Evolutionary conservation across 2,888 invertebrate genomes (phyloP), one percentile per base, ranked within the genome.

Genomic region (Drosophila koepferae): DNA sequence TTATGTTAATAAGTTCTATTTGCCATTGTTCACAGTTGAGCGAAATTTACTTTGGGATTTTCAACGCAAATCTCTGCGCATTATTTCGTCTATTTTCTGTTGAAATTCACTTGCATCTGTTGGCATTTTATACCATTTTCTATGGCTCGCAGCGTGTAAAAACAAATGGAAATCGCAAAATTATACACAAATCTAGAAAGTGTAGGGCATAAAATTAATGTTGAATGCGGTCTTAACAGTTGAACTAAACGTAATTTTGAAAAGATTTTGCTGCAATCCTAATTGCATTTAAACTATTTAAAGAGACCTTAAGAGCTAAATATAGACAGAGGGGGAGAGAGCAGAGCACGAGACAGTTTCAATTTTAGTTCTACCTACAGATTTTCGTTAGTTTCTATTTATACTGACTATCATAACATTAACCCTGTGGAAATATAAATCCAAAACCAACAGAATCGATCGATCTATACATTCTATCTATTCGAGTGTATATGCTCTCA

Each of bases 1-100:
- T 85, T 87, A 82, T 86, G 82, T 67, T 80, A 82, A 85, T 87
- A 63, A 72, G 59, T 72, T 65, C 43, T 23, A 9, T 43, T 44
- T 43, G 46, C 20, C 40, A 36, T 67, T 67, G 53, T 66, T 73
- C 41, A 28, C 49, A 48, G 49, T 48, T 36, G 20, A 49, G 36
- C 34, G 34, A 55, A 62, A 68, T 53, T 40, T 65, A 55, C 49
- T 34, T 56, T 14, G 40, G 48, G 62, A 63, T 61, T 65, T 56
- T 43, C 58, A 18, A 43, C 41, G 16, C 18, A 63, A 63, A 61
- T 59, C 65, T 53, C 5, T 40, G 34, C 53, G 68, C 73, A 82
- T 73, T 73, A 72, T 68, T 70, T 77, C 72, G 71, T 40, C 51
- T 31, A 65, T 58, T 58, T 55, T 31, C 2, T 23, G 8, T 16